Base-by-base conservation (phyloP, 2,888 invertebrate species). In the Eilema griseolum region DNA sequence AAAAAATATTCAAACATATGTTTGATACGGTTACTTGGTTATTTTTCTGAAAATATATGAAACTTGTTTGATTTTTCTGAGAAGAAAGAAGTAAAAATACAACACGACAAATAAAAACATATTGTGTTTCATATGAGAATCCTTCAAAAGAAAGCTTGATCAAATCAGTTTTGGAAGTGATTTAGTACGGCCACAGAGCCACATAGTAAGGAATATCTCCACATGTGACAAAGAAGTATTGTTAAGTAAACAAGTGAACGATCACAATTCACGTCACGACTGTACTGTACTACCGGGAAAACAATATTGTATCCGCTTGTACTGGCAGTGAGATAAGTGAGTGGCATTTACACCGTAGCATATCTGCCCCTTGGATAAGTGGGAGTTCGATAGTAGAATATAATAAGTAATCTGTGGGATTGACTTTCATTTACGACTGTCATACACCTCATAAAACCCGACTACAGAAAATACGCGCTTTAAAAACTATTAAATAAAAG, bases 261-360 rank as follows among this genome's bases (percentile, higher is more conserved):
- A 85, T 85, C 80, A 75, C 77, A 85, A 87, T 88, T 89, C 87
- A 69, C 67, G 83, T 88, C 90, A 89, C 88, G 88, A 77, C 73
- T 73, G 61, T 70, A 74, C 81, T 81, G 75, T 80, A 81, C 77
- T 82, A 78, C 75, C 75, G 79, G 82, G 83, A 83, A 87, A 89
- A 89, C 88, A 87, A 89, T 89, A 88, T 88, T 84, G 86, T 88
- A 82, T 87, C 81, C 81, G 82, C 85, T 88, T 86, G 85, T 86
- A 86, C 83, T 83, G 84, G 85, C 87, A 83, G 77, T 63, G 76
- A 74, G 72, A 79, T 80, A 79, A 79, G 77, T 78, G 77, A 76
- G 75, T 73, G 70, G 73, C 67, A 67, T 70, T 86, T 70, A 82
- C 80, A 82, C 82, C 75, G 79, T 62, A 70, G 56, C 75, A 75